phyloP scores from a whole-genome alignment of 2,797 vertebrate species.

The Gymnoscopelus braueri region DNA sequence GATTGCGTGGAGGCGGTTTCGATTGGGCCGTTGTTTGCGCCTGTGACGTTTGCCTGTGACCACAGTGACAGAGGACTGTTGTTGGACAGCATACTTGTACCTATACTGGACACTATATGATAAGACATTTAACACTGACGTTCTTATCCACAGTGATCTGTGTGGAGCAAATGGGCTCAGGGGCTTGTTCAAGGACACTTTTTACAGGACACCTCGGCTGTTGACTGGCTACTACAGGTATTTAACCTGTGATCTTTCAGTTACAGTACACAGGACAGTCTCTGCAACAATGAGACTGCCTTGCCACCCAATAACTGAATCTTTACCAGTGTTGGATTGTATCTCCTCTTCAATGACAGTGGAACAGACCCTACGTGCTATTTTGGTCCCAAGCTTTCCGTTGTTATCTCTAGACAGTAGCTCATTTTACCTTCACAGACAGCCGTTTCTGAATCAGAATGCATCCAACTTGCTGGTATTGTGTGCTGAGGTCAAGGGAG shows the following conservation, averaged over 20 bases:
- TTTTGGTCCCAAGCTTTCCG: not conserved
- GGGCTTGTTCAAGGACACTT: too few relatives aligned
- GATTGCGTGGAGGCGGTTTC: not conserved
- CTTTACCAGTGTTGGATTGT: not conserved
- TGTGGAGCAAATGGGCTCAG: too few relatives aligned
- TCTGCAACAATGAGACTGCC: not conserved
- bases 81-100: not conserved
- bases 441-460: not conserved
- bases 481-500: not conserved
- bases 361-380: not conserved
- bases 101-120: slow-evolving; percentile 4
- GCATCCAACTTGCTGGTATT: not conserved
- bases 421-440: not conserved
- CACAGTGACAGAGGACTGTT: not conserved
- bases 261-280: not conserved
- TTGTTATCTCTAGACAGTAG: not conserved
- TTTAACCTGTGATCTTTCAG: not conserved
- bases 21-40: not conserved
- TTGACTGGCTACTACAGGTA: not conserved
- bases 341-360: too few relatives aligned
- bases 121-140: slow-evolving; percentile 15
- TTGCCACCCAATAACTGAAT: not conserved
- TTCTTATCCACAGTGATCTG: not conserved
- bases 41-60: slow-evolving; percentile 2
- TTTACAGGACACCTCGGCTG: too few relatives aligned